These are phyloP conservation scores for Shargacucullia verbasci DNA, from an alignment of 2,888 invertebrate genomes.

Conservation along the genomic window DNA sequence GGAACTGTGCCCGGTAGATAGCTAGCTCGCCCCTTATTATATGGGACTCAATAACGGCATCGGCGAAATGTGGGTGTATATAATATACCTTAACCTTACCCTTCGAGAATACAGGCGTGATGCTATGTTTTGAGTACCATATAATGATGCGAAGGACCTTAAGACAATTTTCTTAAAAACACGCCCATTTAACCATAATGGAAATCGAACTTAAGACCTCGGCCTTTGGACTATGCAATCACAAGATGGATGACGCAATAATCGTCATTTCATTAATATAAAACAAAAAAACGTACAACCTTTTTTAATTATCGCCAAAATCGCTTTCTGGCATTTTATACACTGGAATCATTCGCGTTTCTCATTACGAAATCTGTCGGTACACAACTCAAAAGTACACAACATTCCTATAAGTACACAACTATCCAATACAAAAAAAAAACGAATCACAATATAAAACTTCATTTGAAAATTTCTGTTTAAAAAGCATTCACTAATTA, in stretches of 20 bases:
- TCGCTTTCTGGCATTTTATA: background rate
- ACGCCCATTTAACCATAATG: too few species aligned
- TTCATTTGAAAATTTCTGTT: conserved; percentile 86
- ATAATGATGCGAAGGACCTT: too few species aligned
- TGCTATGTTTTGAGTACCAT: too few species aligned
- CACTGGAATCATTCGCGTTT: conserved; percentile 29
- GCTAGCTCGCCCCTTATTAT: too few species aligned
- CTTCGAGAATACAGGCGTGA: too few species aligned
- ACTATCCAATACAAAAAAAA: conserved; percentile 77
- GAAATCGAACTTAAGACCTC: too few species aligned
- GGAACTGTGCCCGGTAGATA: too few species aligned
- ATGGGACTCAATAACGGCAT: too few species aligned
- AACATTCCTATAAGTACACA: conserved; percentile 44
- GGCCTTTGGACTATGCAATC: background rate
- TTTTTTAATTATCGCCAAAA: conserved; percentile 18
- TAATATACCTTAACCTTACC: too few species aligned
- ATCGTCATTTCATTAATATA: background rate
- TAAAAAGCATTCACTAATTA: conserved; percentile 87
- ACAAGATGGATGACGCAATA: background rate
- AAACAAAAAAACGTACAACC: background rate
- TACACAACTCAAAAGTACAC: conserved; percentile 20
- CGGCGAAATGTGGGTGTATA: too few species aligned
- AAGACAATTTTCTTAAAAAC: too few species aligned
- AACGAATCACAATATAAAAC: conserved; percentile 80
- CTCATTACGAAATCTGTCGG: conserved; percentile 38